Evolutionary conservation across 2,888 invertebrate species (phyloP), one percentile per base, ranked within the genome.

Genomic region (Entomobrya proxima): DNA sequence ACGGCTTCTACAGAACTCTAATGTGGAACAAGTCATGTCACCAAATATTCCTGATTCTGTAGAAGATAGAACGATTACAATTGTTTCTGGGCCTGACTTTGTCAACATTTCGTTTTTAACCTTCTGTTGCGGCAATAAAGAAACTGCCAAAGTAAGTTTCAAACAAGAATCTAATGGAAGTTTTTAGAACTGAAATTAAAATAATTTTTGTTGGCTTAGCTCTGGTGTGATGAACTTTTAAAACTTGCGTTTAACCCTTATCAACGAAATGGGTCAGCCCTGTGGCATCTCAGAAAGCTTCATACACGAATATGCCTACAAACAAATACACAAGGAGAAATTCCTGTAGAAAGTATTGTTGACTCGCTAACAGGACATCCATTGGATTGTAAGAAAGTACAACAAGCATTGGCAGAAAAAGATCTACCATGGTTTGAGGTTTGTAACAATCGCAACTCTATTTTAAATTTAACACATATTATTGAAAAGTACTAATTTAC

Each of bases 11-110:
- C 98, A 97, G 97, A 98, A 98, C 92, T 94, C 95, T 74, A 98
- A 97, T 92, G 93, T 98, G 89, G 94, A 95, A 87, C 95, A 96
- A 92, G 94, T 96, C 90, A 96, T 97, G 89, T 95, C 95, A 90
- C 95, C 98, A 94, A 98, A 98, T 27, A 94, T 95, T 50, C 96
- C 96, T 89, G 92, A 92, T 87, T 95, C 96, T 21, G 93, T 98
- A 90, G 98, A 98, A 92, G 98, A 98, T 91, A 98, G 98, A 93
- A 98, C 98, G 40, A 95, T 98, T 88, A 96, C 98, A 47, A 95
- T 98, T 87, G 96, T 96, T 91, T 95, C 92, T 98, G 97, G 85
- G 9, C 94, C 95, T 32, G 98, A 98, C 93, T 97, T 98, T 93
- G 97, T 98, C 90, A 98, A 97, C 92, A 94, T 98, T 90, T 95